phyloP scores from a whole-genome alignment of 2,888 invertebrate species.

The Apotomis capreana region DNA sequence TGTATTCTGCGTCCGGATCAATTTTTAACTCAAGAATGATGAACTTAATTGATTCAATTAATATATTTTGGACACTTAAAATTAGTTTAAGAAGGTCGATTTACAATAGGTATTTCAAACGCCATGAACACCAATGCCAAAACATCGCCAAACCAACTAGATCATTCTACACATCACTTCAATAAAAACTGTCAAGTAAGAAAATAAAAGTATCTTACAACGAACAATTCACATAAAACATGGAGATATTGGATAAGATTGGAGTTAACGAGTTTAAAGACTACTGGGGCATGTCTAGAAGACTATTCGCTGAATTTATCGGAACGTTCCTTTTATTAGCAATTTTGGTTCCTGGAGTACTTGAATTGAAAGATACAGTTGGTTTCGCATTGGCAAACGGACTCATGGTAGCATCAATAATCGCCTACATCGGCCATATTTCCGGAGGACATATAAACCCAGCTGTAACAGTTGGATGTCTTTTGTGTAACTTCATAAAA shows the following conservation, averaged over 20 bases:
- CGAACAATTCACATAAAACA: background rate
- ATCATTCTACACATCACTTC: background rate
- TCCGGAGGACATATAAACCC: conserved; percentile 56
- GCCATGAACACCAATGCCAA: background rate
- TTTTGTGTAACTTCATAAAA: conserved; percentile 52
- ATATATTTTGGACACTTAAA: too few species aligned
- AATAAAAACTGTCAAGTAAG: background rate
- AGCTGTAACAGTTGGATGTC: conserved; percentile 52
- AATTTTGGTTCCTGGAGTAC: background rate
- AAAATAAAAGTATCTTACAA: background rate
- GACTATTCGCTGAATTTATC: conserved; percentile 17
- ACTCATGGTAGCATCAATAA: conserved; percentile 5
- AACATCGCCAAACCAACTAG: conserved; percentile 10
- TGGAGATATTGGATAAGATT: conserved; percentile 10
- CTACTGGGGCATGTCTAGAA: conserved; percentile 10
- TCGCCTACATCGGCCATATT: conserved; percentile 33
- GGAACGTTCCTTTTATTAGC: conserved; percentile 22
- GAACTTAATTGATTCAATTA: too few species aligned
- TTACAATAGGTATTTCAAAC: background rate
- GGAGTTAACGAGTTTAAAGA: conserved; percentile 15
- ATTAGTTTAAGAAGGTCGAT: background rate
- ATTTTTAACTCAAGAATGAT: too few species aligned
- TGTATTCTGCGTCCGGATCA: too few species aligned
- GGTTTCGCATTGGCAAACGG: conserved; percentile 16
- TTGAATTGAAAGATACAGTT: background rate